A percentile compares a stretch with the other conserved stretches of the same genome.
Conservation (phyloP, 2,797 vertebrate genomes). For the Myiotriccus ornatus region DNA sequence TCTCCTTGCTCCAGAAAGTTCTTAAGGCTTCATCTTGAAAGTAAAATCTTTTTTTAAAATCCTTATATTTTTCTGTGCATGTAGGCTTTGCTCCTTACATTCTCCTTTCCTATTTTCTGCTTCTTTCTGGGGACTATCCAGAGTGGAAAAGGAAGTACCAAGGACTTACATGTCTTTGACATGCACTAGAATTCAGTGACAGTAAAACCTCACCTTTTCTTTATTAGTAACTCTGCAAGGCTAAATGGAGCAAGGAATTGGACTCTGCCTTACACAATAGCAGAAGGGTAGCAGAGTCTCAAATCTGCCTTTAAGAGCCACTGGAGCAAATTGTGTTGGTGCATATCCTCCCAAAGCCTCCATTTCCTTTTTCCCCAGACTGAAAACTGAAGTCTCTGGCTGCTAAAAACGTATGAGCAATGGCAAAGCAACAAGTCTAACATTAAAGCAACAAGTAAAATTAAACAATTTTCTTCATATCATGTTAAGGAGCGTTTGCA, state of each 20-base stretch:
- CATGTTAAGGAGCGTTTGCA: neutral
- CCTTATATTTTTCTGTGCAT: neutral
- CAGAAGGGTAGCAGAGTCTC: neutral
- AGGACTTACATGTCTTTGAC: neutral
- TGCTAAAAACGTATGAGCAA: neutral
- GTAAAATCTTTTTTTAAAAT: neutral
- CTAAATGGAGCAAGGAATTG: neutral
- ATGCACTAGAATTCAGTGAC: neutral
- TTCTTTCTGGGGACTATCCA: neutral
- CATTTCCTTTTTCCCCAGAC: neutral
- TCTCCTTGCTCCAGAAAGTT: neutral
- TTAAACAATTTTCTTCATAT: neutral
- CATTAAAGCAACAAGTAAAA: neutral
- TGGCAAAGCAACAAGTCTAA: neutral
- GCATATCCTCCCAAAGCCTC: neutral
- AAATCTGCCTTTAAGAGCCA: neutral
- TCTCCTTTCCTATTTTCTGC: neutral
- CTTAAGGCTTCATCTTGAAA: neutral
- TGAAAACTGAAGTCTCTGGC: neutral
- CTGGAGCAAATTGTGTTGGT: fast-evolving
- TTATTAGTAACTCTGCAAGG: neutral
- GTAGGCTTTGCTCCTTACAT: neutral
- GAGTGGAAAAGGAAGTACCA: neutral
- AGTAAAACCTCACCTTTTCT: neutral
- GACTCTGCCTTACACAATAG: neutral